Conservation (phyloP, 2,888 invertebrate genomes). For the Neoitamus cyanurus region DNA sequence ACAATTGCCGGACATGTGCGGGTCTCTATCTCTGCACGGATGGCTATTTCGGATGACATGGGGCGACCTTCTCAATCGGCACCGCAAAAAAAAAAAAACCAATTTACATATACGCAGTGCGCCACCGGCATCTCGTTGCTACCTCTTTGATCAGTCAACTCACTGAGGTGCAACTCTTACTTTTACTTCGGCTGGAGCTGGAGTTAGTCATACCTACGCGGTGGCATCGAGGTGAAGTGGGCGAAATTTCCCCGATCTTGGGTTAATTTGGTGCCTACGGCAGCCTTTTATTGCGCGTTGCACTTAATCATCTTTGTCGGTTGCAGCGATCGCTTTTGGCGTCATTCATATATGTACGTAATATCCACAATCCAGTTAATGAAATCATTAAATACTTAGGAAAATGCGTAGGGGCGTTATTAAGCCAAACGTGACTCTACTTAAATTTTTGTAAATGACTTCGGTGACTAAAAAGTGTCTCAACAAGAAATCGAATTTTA, state of each 20-base stretch:
- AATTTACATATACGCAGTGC: not conserved
- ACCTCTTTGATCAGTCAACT: not conserved
- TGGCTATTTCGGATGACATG: not conserved
- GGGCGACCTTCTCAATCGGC: not conserved
- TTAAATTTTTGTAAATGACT: not conserved
- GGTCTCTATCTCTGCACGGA: not conserved
- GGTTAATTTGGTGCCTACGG: not conserved
- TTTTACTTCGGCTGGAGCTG: not conserved
- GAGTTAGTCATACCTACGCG: not conserved
- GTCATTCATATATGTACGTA: not conserved
- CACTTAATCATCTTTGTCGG: not conserved
- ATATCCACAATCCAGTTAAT: not conserved
- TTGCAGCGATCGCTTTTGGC: not conserved
- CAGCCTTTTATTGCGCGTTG: not conserved
- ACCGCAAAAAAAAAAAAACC: not conserved
- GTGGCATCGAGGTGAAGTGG: not conserved
- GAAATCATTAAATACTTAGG: not conserved
- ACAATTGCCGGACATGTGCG: constrained; percentile 5
- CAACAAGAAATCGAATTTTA: too few relatives aligned
- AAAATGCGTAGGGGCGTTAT: not conserved
- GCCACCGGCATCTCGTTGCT: not conserved
- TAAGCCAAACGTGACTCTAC: not conserved
- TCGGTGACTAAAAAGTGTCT: not conserved
- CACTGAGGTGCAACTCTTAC: not conserved
- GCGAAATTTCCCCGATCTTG: not conserved